A percentile compares a stretch with the other conserved stretches of the same genome.
Conservation (phyloP, 2,797 vertebrate species). For the Chromobotia macracanthus region DNA sequence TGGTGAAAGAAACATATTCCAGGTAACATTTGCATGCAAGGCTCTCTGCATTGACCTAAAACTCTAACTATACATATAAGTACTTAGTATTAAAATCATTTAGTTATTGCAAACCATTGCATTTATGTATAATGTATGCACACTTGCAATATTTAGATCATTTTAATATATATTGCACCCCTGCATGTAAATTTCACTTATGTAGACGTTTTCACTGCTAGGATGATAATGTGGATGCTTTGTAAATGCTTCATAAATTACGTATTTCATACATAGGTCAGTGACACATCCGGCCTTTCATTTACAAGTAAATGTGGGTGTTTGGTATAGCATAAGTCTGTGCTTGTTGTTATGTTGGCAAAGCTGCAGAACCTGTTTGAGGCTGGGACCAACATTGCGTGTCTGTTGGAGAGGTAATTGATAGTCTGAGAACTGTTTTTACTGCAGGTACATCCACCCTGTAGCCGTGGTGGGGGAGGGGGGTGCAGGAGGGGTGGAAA, state of each 20-base stretch:
- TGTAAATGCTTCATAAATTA: not conserved
- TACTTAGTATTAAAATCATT: too few species aligned
- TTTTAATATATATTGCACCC: too few species aligned
- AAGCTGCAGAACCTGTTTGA: constrained; percentile 68
- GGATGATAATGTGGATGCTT: not conserved
- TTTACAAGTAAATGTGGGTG: constrained; percentile 22
- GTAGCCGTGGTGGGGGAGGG: constrained; percentile 15
- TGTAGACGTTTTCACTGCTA: not conserved
- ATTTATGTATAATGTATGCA: too few species aligned
- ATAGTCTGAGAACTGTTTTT: constrained; percentile 77
- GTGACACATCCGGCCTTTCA: not conserved
- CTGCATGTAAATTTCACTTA: not conserved
- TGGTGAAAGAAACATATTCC: too few species aligned
- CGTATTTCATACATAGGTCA: not conserved
- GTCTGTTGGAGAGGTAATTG: constrained; percentile 75
- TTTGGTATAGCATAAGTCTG: constrained; percentile 15
- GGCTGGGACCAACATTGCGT: constrained; percentile 66
- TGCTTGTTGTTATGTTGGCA: constrained; percentile 63
- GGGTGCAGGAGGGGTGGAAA: constrained; percentile 46
- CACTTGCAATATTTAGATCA: too few species aligned
- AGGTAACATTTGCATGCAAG: too few species aligned
- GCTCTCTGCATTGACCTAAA: too few species aligned
- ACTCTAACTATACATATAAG: too few species aligned
- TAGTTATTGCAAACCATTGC: too few species aligned
- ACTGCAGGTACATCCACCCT: constrained; percentile 76